phyloP scores from a whole-genome alignment of 2,888 invertebrate species.

The Brachyopa scutellaris region DNA sequence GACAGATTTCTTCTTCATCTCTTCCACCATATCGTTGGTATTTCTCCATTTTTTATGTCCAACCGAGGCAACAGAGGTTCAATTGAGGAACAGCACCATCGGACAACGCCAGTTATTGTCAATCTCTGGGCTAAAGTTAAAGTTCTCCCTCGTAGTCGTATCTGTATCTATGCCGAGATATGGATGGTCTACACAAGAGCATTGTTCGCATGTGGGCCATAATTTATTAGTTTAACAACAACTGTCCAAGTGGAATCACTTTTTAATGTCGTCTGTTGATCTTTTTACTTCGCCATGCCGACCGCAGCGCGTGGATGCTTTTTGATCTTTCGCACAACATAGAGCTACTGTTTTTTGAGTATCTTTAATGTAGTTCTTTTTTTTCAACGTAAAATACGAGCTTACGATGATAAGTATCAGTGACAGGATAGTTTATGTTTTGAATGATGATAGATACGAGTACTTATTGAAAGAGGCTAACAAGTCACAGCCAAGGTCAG shows the following conservation, averaged over 20 bases:
- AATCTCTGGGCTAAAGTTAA: not conserved
- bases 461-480: not conserved
- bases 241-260: constrained; percentile 62
- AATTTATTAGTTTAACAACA: constrained; percentile 66
- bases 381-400: too few relatives aligned
- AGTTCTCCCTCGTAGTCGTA: constrained; percentile 5
- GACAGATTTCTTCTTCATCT: constrained; percentile 43
- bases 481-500: constrained; percentile 26
- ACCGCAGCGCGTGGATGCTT: constrained; percentile 60
- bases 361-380: not conserved
- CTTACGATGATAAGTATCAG: constrained; percentile 15
- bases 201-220: constrained; percentile 70
- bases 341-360: constrained; percentile 3
- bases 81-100: constrained; percentile 48
- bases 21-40: not conserved
- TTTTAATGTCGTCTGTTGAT: constrained; percentile 54
- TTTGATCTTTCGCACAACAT: constrained; percentile 55
- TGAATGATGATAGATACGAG: not conserved
- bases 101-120: constrained; percentile 33
- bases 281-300: not conserved
- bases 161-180: not conserved
- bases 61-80: constrained; percentile 24
- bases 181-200: constrained; percentile 33
- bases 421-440: constrained; percentile 47
- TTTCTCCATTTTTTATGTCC: not conserved